Evolutionary conservation across 2,113 vertebrate genomes (phyloP).

Genomic region (Osmerus eperlanus): DNA sequence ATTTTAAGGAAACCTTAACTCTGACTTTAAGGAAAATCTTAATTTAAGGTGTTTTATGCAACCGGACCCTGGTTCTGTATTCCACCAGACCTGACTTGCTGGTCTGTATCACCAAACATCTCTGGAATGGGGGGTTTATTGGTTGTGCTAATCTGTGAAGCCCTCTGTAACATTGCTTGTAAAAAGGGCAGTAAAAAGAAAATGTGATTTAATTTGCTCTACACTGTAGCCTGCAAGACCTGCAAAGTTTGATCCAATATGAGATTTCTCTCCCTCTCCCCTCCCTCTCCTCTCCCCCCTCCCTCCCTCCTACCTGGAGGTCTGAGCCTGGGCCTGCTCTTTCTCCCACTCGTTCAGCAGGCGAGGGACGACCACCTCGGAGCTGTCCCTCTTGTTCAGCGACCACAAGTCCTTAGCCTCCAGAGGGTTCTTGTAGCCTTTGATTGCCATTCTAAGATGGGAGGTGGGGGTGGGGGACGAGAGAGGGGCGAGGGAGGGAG

Average conservation of each 20-base stretch:
- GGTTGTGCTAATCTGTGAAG: too few relatives aligned
- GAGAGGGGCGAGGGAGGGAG: not conserved
- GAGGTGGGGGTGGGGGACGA: not conserved
- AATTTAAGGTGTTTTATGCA: too few relatives aligned
- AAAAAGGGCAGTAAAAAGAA: too few relatives aligned
- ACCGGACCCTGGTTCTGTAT: too few relatives aligned
- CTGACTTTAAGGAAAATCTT: too few relatives aligned
- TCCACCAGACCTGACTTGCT: too few relatives aligned
- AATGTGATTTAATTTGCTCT: too few relatives aligned
- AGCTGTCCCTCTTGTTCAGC: slow-evolving; percentile 79
- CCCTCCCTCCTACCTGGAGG: slow-evolving; percentile 53
- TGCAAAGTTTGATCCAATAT: not conserved
- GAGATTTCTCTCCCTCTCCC: not conserved
- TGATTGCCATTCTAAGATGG: slow-evolving; percentile 80
- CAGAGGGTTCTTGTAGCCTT: slow-evolving; percentile 86
- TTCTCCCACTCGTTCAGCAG: slow-evolving; percentile 85
- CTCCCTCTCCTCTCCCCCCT: not conserved
- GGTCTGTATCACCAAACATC: too few relatives aligned
- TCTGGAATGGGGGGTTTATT: too few relatives aligned
- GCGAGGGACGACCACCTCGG: slow-evolving; percentile 73
- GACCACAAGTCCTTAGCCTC: slow-evolving; percentile 91
- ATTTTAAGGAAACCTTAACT: too few relatives aligned
- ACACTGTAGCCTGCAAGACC: too few relatives aligned
- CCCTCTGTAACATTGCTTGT: too few relatives aligned
- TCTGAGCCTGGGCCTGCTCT: slow-evolving; percentile 69